Evolutionary conservation across 2,888 invertebrate species (phyloP).

Genomic region (Drosophila koepferae): DNA sequence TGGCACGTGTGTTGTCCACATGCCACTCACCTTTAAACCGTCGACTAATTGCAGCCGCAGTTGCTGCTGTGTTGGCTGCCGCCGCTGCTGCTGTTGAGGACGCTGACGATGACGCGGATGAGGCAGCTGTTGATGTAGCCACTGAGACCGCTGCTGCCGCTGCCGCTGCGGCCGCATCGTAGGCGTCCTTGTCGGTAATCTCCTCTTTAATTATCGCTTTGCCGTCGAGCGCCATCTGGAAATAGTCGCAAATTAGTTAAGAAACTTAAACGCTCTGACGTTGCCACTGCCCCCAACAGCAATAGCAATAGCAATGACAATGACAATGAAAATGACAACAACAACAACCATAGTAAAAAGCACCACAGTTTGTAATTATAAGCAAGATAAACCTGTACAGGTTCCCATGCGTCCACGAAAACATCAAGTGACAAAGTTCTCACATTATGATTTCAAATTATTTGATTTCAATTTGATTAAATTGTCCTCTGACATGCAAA

Average conservation of each 20-base stretch:
- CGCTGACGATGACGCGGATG: conserved; percentile 64
- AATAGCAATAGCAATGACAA: conserved; percentile 11
- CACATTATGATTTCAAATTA: conserved; percentile 82
- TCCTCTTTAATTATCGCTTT: conserved; percentile 88
- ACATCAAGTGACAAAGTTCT: conserved; percentile 83
- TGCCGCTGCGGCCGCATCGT: conserved; percentile 82
- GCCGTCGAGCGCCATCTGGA: conserved; percentile 87
- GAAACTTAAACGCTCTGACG: conserved; percentile 37
- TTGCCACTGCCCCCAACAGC: neutral
- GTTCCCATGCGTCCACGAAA: conserved; percentile 67
- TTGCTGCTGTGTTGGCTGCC: conserved; percentile 54
- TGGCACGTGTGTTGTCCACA: conserved; percentile 18
- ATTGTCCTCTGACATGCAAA: conserved; percentile 83
- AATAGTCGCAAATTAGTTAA: conserved; percentile 64
- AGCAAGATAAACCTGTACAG: conserved; percentile 37
- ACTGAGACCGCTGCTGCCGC: conserved; percentile 52
- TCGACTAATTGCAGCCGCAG: conserved; percentile 74
- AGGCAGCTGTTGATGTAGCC: conserved; percentile 69
- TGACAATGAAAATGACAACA: neutral
- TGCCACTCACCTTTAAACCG: conserved; percentile 72
- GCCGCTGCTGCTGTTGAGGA: conserved; percentile 51
- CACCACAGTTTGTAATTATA: conserved; percentile 46
- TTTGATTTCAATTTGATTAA: conserved; percentile 82
- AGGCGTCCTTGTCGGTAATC: conserved; percentile 86
- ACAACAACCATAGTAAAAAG: conserved; percentile 4